These are phyloP conservation scores for Tupaia tana DNA, from an alignment of 2,113 vertebrate species.

Conservation along the genomic window DNA sequence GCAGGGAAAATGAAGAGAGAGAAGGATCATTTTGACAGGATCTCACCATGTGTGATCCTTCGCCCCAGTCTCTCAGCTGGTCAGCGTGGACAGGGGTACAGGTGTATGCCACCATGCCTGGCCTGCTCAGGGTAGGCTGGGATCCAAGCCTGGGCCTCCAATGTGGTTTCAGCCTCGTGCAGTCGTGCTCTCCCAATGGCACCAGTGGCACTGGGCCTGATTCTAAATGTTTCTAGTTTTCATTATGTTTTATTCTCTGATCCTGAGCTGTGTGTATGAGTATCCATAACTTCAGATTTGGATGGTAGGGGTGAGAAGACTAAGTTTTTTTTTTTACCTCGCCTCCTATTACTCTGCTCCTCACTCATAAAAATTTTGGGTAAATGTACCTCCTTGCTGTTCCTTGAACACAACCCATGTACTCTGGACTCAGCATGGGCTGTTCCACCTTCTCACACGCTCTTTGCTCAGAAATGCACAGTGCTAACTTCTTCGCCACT, in stretches of 20 bases:
- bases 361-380: neutral
- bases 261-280: neutral
- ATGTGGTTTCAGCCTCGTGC: too few relatives aligned
- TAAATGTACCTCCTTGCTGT: neutral
- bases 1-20: too few relatives aligned
- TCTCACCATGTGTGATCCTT: too few relatives aligned
- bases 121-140: too few relatives aligned
- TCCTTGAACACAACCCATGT: neutral
- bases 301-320: neutral
- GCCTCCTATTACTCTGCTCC: neutral
- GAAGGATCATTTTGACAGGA: too few relatives aligned
- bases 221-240: constrained; percentile 29
- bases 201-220: neutral
- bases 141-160: too few relatives aligned
- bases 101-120: too few relatives aligned
- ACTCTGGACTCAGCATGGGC: neutral
- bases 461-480: neutral
- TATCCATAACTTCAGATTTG: neutral
- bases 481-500: neutral
- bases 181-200: too few relatives aligned
- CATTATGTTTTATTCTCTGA: neutral
- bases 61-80: too few relatives aligned
- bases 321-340: neutral
- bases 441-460: neutral
- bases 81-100: too few relatives aligned